Evolutionary conservation across 2,888 invertebrate species (phyloP).

Genomic region (Hypselothyrea guttata): DNA sequence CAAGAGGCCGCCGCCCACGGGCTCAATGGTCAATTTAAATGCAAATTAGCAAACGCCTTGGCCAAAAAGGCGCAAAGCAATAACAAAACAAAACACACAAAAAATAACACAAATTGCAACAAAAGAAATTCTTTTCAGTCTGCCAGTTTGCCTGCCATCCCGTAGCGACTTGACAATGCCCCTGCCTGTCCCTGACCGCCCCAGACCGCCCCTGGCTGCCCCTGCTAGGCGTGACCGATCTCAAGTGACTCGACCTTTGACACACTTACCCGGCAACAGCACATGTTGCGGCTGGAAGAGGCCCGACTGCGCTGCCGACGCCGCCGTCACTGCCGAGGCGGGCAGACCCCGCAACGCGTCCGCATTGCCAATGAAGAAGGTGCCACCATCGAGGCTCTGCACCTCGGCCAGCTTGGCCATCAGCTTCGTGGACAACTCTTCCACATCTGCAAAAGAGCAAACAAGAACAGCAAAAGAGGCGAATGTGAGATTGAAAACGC

Average conservation of each 20-base stretch:
- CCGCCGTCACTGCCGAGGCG: constrained; percentile 56
- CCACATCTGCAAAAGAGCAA: constrained; percentile 80
- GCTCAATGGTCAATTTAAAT: constrained; percentile 58
- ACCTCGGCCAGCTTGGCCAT: constrained; percentile 82
- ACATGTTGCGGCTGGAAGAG: constrained; percentile 81
- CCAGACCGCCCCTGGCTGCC: constrained; percentile 6
- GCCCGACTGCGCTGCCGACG: constrained; percentile 57
- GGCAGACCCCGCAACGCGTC: constrained; percentile 79
- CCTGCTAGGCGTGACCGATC: constrained; percentile 22
- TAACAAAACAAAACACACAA: constrained; percentile 4
- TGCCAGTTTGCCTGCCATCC: constrained; percentile 16
- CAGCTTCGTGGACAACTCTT: constrained; percentile 82
- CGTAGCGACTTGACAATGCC: constrained; percentile 17
- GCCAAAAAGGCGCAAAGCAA: constrained; percentile 26
- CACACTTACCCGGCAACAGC: constrained; percentile 81
- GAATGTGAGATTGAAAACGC: constrained; percentile 4
- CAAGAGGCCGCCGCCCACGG: constrained; percentile 52
- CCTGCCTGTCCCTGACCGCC: not conserved
- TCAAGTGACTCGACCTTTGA: constrained; percentile 44
- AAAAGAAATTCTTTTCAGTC: constrained; percentile 34
- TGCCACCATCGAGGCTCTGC: constrained; percentile 82
- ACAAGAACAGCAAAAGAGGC: not conserved
- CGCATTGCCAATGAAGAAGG: constrained; percentile 82
- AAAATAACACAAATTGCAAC: not conserved
- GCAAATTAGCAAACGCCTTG: constrained; percentile 64